phyloP scores from a whole-genome alignment of 2,888 invertebrate species.

The Scaptomyza caliginosa region DNA sequence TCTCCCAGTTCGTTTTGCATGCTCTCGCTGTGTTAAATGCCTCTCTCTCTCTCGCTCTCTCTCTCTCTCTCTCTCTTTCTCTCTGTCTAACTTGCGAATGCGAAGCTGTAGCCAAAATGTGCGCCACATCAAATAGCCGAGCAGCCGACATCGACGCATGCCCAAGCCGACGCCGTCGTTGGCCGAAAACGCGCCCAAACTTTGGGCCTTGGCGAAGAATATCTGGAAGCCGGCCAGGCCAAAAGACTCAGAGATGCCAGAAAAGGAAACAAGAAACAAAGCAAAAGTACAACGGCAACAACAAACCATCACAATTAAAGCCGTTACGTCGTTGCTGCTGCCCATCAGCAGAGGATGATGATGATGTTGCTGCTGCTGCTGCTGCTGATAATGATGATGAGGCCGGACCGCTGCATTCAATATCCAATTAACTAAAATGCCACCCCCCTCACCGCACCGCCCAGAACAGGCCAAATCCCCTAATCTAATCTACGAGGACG shows the following conservation, averaged over 20 bases:
- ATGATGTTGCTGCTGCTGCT: too few species aligned
- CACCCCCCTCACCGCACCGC: neutral
- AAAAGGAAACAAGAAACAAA: neutral
- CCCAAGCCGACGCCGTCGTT: slow-evolving; percentile 11
- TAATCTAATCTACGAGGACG: slow-evolving; percentile 58
- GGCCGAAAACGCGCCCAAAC: slow-evolving; percentile 50
- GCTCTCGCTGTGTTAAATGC: neutral
- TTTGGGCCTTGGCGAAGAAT: slow-evolving; percentile 29
- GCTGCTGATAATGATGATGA: slow-evolving; percentile 28
- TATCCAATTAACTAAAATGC: slow-evolving; percentile 61
- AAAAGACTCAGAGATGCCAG: neutral
- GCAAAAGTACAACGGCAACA: too few species aligned
- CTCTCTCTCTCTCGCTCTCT: slow-evolving; percentile 9
- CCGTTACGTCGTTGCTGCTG: slow-evolving; percentile 34
- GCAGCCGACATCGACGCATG: slow-evolving; percentile 46
- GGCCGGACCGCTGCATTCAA: slow-evolving; percentile 48
- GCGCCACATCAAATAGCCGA: slow-evolving; percentile 15
- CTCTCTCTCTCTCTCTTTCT: slow-evolving; percentile 9
- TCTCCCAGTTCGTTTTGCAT: neutral
- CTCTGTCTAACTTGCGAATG: slow-evolving; percentile 24
- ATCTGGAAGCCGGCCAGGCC: slow-evolving; percentile 36
- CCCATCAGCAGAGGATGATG: slow-evolving; percentile 18
- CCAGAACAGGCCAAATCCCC: slow-evolving; percentile 39
- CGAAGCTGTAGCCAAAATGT: slow-evolving; percentile 26
- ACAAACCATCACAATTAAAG: too few species aligned